Evolutionary conservation across 2,888 invertebrate species (phyloP), one percentile per base, ranked within the genome.

Genomic region (Anagyrus pseudococci): DNA sequence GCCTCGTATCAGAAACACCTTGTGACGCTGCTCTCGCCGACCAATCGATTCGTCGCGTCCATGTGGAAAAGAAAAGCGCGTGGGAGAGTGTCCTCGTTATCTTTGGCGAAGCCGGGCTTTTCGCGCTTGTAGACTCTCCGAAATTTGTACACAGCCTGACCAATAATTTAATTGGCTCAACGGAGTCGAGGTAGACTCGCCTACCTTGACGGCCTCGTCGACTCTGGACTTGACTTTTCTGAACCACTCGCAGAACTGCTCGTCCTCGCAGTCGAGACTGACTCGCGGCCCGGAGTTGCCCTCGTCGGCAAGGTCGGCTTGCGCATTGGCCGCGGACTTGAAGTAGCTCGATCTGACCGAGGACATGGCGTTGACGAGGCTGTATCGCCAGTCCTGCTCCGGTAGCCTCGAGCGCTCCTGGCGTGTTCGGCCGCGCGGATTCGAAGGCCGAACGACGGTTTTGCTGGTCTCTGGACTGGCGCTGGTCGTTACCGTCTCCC

Each of bases 1-100:
- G 44, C 79, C 78, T 13, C 78, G 75, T 48, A 78, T 73, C 52
- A 76, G 71, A 64, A 77, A 79, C 69, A 77, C 70, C 69, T 76
- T 77, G 61, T 75, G 75, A 26, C 67, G 70, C 75, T 78, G 70
- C 10, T 56, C n/a, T n/a, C 8, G 25, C 19, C 37, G 17, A 3
- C 20, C 47, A 49, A 50, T 49, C 22, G 23, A 19, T 44, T 20
- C 26, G 52, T 62, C 29, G 29, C 29, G 29, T 58, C 53, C 25
- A 43, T 17, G 25, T 15, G 25, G 33, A 55, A 61, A 0, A 50
- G 33, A 57, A 46, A 29, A 29, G 10, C 29, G 29, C 6, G 29
- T 7, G 29, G 29, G 29, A 29, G 29, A 10, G 4, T 29, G 4
- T 29, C 10, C 6, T 7, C 6, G 10, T 29, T 29, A 4, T 4